These are phyloP conservation scores for Orthosia cruda DNA, from an alignment of 2,888 invertebrate species.

Conservation along the genomic window DNA sequence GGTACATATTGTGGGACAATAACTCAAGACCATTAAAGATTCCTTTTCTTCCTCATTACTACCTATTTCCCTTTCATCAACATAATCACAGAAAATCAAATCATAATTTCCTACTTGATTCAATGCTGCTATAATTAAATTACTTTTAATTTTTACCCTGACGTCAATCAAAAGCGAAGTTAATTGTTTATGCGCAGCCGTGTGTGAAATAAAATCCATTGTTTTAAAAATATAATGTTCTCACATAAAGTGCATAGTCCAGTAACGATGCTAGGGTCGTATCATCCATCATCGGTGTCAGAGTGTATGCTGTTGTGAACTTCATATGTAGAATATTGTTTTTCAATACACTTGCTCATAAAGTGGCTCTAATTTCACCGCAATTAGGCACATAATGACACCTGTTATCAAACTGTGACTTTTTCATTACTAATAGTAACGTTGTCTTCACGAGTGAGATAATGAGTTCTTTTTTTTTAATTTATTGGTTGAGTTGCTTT, in stretches of 20 bases:
- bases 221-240: conserved; percentile 49
- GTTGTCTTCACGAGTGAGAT: too few species aligned
- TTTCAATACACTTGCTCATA: too few species aligned
- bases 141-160: conserved; percentile 58
- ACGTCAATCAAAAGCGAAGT: conserved; percentile 52
- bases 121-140: conserved; percentile 35
- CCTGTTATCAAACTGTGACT: too few species aligned
- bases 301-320: neutral
- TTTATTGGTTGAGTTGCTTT: too few species aligned
- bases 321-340: conserved; percentile 4
- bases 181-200: conserved; percentile 50
- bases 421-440: too few species aligned
- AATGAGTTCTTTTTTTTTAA: too few species aligned
- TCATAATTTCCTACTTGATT: conserved; percentile 12
- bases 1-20: too few species aligned
- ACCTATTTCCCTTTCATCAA: conserved; percentile 7
- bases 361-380: too few species aligned
- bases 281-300: conserved; percentile 33
- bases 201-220: conserved; percentile 54
- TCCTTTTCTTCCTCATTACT: too few species aligned
- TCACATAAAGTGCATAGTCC: conserved; percentile 30
- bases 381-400: too few species aligned
- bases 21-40: too few species aligned
- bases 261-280: conserved; percentile 10
- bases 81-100: conserved; percentile 21